Base-by-base conservation (phyloP, 2,888 invertebrate species). In the Colletes collaris region DNA sequence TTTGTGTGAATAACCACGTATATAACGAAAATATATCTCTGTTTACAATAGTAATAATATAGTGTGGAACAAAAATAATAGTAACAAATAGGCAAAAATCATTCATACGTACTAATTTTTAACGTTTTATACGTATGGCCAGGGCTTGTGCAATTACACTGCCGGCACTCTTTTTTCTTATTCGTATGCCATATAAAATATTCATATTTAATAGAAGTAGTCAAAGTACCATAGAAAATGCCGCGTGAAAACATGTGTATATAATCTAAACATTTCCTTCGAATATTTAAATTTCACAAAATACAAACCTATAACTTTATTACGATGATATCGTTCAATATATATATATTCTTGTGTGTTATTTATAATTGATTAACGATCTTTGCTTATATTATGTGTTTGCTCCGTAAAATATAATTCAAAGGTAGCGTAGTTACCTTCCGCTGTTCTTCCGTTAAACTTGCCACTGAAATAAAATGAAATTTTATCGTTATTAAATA, bases 401-500 rank as follows among this genome's bases (percentile, higher is more conserved):
- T 46, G 37, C 44, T 40, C 53, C 16, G 53, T 55, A 16, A 55
- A 60, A 60, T 56, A 52, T 27, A 50, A 49, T 40, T 55, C 13
- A 27, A n/a, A 52, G 19, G 8, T 44, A 16, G 16, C 50, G 37
- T 3, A 27, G 55, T 11, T 50, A 50, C 5, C 60, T 53, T 8
- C 8, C 2, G 60, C n/a, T 37, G 44, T 35, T 19, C 27, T 4
- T 27, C 10, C 10, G 58, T 89, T 88, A 91, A 67, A 90, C 77
- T 87, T 91, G 91, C 91, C 91, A 91, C 91, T 91, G 83, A 73
- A 89, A 90, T 35, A 58, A 4, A 55, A 63, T 60, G 65, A 74
- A 16, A 16, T 16, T 16, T 16, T 16, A 16, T 16, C 16, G 16
- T 16, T 16, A 16, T 16, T 16, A 60, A 56, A 10, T 67, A 3